Conservation (phyloP, 2,888 invertebrate genomes). For the Macrophya annulata region DNA sequence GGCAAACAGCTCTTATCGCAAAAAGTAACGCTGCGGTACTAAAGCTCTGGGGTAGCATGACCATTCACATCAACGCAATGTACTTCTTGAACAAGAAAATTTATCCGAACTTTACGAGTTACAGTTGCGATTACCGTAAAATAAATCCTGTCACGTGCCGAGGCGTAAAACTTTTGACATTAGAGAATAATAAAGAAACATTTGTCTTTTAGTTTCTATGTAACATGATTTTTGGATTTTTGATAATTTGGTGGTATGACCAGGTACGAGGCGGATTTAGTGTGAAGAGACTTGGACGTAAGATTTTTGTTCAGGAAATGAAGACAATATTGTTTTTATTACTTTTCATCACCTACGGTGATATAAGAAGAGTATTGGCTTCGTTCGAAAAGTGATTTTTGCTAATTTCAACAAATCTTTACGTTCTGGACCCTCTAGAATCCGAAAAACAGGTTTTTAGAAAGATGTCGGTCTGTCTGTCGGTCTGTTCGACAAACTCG, state of each 20-base stretch:
- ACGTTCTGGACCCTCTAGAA: no score
- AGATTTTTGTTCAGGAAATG: no score
- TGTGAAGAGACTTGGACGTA: no score
- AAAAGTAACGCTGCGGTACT: slow-evolving; percentile 10
- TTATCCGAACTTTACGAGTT: slow-evolving; percentile 41
- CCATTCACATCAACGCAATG: slow-evolving; percentile 14
- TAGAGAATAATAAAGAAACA: slow-evolving; percentile 23
- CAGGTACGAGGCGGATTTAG: no score
- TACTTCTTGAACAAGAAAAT: slow-evolving; percentile 41
- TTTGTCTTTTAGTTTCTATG: slow-evolving; percentile 6
- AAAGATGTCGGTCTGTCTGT: no score
- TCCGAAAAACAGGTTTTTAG: no score
- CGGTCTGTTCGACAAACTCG: no score
- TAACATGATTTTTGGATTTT: neutral
- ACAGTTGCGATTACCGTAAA: slow-evolving; percentile 32
- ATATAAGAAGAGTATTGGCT: no score
- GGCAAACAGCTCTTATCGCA: slow-evolving; percentile 27
- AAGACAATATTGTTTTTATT: no score
- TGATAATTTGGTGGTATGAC: neutral
- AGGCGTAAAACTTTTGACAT: slow-evolving; percentile 34
- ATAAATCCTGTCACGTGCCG: slow-evolving; percentile 27
- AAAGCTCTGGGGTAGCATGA: neutral
- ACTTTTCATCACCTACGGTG: no score
- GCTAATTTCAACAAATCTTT: neutral
- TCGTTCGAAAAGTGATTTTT: no score